A percentile compares a stretch with the other conserved stretches of the same genome.
Conservation (phyloP, 2,113 vertebrate genomes). For the Dipodomys stephensi region DNA sequence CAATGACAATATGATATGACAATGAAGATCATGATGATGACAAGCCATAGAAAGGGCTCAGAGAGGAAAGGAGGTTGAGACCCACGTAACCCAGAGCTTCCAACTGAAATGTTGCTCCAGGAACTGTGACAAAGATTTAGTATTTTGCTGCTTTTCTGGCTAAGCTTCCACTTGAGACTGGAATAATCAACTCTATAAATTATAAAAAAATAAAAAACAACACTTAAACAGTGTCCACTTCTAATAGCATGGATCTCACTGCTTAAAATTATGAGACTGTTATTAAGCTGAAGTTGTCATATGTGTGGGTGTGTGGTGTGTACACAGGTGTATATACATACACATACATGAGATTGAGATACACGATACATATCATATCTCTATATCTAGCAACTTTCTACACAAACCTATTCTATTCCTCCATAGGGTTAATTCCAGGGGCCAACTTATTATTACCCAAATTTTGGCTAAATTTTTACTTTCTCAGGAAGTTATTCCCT, state of each 20-base stretch:
- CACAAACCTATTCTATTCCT: neutral
- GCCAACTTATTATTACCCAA: neutral
- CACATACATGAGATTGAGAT: neutral
- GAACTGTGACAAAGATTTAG: constrained; percentile 58
- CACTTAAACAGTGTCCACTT: constrained; percentile 40
- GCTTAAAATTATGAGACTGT: constrained; percentile 44
- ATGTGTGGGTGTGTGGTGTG: neutral
- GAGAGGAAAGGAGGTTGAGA: constrained; percentile 51
- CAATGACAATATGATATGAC: no score
- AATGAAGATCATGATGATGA: constrained; percentile 54
- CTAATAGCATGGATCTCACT: constrained; percentile 34
- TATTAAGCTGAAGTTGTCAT: neutral
- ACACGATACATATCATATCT: neutral
- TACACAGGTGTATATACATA: no score
- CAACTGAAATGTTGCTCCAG: constrained; percentile 57
- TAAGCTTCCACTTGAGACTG: constrained; percentile 48
- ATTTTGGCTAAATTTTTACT: neutral
- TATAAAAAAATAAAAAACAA: neutral
- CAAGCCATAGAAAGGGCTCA: constrained; percentile 25
- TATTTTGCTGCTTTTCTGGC: neutral
- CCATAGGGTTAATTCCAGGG: neutral
- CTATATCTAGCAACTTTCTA: neutral
- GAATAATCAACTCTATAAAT: constrained; percentile 65
- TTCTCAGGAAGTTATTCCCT: neutral
- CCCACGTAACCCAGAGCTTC: constrained; percentile 67